Base-by-base conservation (phyloP, 2,797 vertebrate genomes). In the Macrochelys suwanniensis region DNA sequence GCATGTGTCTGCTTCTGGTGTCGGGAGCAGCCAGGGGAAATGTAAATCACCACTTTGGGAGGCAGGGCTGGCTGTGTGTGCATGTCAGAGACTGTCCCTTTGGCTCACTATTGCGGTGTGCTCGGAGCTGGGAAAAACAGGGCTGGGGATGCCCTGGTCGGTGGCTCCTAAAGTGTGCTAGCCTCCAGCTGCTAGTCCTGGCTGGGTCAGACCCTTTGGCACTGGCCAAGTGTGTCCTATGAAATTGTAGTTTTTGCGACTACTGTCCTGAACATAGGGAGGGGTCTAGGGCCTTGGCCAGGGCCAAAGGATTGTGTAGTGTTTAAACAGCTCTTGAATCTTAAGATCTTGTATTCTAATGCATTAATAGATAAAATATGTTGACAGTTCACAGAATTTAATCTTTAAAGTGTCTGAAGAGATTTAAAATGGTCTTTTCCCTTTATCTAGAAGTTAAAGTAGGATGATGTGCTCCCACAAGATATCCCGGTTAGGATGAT, bases 221-320 rank as follows among this genome's bases (percentile, higher is more conserved):
- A 17, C 61, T 65, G 31, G 16, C 16, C 15, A 65, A 65, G 16
- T n/a, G 33, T 8, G 31, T n/a, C 16, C 61, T 65, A 17, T n/a
- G 33, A n/a, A 65, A n/a, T 6, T 17, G 13, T 8, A 65, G 4
- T n/a, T 65, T n/a, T 65, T 65, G 61, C 31, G 2, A n/a, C 33
- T 65, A n/a, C 33, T n/a, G 33, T 33, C 33, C 61, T 65, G 33
- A 33, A n/a, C 61, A 42, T 42, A 42, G 37, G 37, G 37, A 42
- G 37, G 37, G 37, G 37, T 3, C 37, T n/a, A n/a, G n/a, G n/a
- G n/a, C n/a, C 16, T 65, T 65, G 15, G 16, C 16, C 31, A 65
- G 61, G 9, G 61, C 33, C 15, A n/a, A 17, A 61, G 7, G 31
- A 31, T 53, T 0, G 0, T 80, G 57, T 47, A 5, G 3, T 77